Evolutionary conservation across 2,797 vertebrate genomes (phyloP).

Genomic region (Thunnus albacares): DNA sequence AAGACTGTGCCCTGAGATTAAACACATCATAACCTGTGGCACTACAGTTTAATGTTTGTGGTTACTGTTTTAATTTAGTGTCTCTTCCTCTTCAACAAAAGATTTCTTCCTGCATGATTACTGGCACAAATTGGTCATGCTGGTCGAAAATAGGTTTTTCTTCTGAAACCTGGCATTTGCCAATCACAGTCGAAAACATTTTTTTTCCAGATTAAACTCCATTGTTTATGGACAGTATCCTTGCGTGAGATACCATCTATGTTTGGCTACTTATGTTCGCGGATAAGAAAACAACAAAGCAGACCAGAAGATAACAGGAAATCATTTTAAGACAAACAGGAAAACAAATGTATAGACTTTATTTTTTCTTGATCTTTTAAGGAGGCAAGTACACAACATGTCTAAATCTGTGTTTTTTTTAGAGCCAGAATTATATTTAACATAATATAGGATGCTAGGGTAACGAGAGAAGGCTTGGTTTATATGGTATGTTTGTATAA

Average conservation of each 20-base stretch:
- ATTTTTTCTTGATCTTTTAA: too few species aligned
- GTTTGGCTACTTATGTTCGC: not conserved
- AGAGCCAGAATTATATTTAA: not conserved
- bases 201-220: not conserved
- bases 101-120: not conserved
- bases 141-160: not conserved
- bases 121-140: not conserved
- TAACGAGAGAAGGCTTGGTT: constrained; percentile 12
- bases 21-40: constrained; percentile 15
- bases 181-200: not conserved
- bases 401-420: too few species aligned
- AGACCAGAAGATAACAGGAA: too few species aligned
- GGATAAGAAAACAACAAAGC: not conserved
- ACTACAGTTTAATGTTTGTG: constrained; percentile 22
- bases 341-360: too few species aligned
- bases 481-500: constrained; percentile 59
- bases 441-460: not conserved
- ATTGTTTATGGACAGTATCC: not conserved
- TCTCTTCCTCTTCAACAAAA: not conserved
- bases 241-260: not conserved
- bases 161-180: not conserved
- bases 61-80: not conserved
- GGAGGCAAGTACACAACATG: too few species aligned
- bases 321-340: too few species aligned
- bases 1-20: constrained; percentile 25